Conservation (phyloP, 2,888 invertebrate genomes). For the Chesias legatella region DNA sequence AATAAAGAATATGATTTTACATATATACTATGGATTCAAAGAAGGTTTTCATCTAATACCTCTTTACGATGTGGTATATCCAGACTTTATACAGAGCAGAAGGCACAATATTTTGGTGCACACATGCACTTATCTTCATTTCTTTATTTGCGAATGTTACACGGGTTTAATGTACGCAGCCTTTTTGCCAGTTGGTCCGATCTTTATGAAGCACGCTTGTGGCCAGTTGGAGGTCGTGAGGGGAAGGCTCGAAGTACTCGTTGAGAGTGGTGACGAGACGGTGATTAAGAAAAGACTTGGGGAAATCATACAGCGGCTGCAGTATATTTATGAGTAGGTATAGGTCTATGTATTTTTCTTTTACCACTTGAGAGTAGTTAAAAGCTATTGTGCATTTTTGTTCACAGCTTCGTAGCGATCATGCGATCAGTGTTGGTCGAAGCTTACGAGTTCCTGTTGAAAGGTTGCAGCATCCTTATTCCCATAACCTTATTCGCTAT, state of each 20-base stretch:
- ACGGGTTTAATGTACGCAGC: slow-evolving; percentile 1
- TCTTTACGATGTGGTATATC: slow-evolving; percentile 18
- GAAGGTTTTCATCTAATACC: slow-evolving; percentile 12
- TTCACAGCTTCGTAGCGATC: slow-evolving; percentile 20
- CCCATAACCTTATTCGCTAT: slow-evolving; percentile 23
- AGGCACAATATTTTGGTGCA: slow-evolving; percentile 11
- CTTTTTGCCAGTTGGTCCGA: slow-evolving; percentile 18
- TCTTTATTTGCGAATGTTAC: slow-evolving; percentile 4
- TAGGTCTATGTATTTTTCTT: too few species aligned
- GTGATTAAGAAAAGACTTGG: slow-evolving; percentile 8
- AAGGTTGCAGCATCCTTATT: slow-evolving; percentile 14
- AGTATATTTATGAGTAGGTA: slow-evolving; percentile 21
- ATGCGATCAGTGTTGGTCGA: slow-evolving; percentile 16
- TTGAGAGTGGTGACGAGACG: background rate
- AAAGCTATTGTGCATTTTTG: too few species aligned
- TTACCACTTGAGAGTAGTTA: too few species aligned
- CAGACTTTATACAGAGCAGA: slow-evolving; percentile 13
- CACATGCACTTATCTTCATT: background rate
- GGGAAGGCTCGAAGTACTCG: slow-evolving; percentile 10
- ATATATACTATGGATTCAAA: slow-evolving; percentile 7
- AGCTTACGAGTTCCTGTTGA: slow-evolving; percentile 25
- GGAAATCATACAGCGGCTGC: slow-evolving; percentile 15
- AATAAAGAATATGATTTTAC: slow-evolving; percentile 8
- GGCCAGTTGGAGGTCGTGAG: slow-evolving; percentile 20
- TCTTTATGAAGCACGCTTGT: slow-evolving; percentile 23